phyloP scores from a whole-genome alignment of 2,797 vertebrate genomes.

The Schizothorax lantsangensis region DNA sequence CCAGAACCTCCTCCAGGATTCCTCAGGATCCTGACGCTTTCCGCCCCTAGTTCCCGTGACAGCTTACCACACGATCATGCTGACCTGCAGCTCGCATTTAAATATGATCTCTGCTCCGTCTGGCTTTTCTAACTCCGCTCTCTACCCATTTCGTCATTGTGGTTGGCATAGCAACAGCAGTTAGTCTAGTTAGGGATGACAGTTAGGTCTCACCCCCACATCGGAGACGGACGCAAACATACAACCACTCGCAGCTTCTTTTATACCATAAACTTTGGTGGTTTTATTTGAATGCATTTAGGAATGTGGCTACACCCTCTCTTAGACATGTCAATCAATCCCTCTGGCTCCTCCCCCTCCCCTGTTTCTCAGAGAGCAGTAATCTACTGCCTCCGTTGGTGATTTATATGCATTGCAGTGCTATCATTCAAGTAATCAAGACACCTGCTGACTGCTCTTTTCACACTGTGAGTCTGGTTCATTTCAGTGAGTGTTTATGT shows the following conservation, averaged over 20 bases:
- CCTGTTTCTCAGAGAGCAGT: constrained; percentile 29
- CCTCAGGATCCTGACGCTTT: constrained; percentile 65
- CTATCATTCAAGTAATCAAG: constrained; percentile 31
- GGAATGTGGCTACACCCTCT: constrained; percentile 54
- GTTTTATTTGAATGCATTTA: constrained; percentile 22
- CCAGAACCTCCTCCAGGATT: constrained; percentile 63
- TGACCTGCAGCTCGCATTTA: constrained; percentile 63
- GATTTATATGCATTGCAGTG: constrained; percentile 48
- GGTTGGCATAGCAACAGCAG: constrained; percentile 86
- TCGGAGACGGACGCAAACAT: constrained; percentile 15
- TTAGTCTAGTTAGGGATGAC: constrained; percentile 77
- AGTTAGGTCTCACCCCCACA: constrained; percentile 67
- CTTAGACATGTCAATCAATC: constrained; percentile 47
- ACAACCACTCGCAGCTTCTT: neutral
- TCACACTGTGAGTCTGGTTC: constrained; percentile 67
- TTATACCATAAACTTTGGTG: neutral
- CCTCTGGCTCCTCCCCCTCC: constrained; percentile 44
- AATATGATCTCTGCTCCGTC: constrained; percentile 13
- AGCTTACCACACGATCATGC: constrained; percentile 64
- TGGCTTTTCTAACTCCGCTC: constrained; percentile 42
- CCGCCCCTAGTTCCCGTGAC: constrained; percentile 63
- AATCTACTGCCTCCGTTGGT: constrained; percentile 42
- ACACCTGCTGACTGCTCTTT: constrained; percentile 46
- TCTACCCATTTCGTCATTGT: constrained; percentile 66
- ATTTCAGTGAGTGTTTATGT: constrained; percentile 46